Evolutionary conservation across 2,797 vertebrate species (phyloP).

Genomic region (Anabacerthia variegaticeps): DNA sequence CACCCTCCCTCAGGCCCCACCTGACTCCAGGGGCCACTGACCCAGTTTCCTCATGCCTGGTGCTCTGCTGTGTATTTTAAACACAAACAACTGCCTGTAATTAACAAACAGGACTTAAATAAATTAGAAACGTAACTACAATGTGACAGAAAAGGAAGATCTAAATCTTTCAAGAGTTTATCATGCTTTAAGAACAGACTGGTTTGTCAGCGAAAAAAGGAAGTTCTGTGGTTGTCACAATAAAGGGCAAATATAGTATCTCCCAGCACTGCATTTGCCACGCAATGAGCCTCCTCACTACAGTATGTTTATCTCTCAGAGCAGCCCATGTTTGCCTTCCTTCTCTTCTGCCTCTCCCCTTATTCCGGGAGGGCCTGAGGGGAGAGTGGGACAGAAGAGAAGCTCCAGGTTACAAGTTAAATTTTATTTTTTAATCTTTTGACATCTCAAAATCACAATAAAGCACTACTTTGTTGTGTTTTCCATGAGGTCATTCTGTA

Average conservation of each 20-base stretch:
- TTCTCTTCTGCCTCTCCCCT: not conserved
- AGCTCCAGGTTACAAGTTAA: not conserved
- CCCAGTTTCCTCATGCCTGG: not conserved
- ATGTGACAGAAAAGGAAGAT: not conserved
- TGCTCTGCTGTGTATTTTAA: not conserved
- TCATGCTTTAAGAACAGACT: not conserved
- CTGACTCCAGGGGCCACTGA: not conserved
- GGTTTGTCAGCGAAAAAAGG: not conserved
- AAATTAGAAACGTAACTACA: not conserved
- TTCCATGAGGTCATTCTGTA: not conserved
- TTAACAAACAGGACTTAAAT: not conserved
- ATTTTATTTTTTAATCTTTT: not conserved
- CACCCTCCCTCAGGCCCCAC: not conserved
- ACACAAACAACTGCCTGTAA: not conserved
- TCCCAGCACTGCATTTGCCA: slow-evolving; percentile 5
- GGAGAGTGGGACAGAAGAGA: not conserved
- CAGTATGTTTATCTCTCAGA: not conserved
- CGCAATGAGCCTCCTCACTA: slow-evolving; percentile 31
- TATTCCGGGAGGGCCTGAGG: not conserved
- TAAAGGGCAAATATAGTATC: slow-evolving; percentile 3
- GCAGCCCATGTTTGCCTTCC: not conserved
- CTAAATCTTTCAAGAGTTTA: not conserved
- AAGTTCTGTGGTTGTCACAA: slow-evolving; percentile 19
- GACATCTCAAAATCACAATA: not conserved
- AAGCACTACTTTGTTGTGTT: not conserved